Percentiles rank a stretch among this genome's conserved stretches.
phyloP scores from a whole-genome alignment of 2,113 vertebrate species.

The Electrona antarctica region DNA sequence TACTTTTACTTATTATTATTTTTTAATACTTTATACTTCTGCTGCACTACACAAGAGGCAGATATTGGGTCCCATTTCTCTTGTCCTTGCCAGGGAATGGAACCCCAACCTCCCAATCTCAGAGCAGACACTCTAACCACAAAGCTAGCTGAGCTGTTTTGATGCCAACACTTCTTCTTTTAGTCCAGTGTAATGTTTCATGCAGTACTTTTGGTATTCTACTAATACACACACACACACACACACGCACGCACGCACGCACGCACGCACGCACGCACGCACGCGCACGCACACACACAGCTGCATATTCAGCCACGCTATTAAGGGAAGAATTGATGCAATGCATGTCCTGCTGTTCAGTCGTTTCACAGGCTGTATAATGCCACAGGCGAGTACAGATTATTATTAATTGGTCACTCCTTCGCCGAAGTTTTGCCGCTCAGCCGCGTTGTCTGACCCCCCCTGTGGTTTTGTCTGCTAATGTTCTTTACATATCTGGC shows the following conservation, averaged over 20 bases:
- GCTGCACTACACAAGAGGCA: no score
- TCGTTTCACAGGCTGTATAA: slow-evolving; percentile 10
- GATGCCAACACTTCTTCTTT: background rate
- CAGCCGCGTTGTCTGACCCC: background rate
- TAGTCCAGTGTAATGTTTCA: background rate
- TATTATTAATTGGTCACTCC: background rate
- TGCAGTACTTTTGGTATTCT: no score
- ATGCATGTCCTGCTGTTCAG: background rate
- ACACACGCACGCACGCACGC: no score
- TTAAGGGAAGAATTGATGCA: background rate
- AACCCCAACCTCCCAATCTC: no score
- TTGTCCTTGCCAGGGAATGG: no score
- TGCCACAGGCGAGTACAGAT: background rate
- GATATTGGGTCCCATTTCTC: no score
- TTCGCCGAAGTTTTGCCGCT: background rate
- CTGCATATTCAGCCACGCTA: slow-evolving; percentile 19
- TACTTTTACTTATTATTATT: no score
- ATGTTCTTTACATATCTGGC: background rate
- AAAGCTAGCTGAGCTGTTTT: no score
- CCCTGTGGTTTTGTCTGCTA: background rate
- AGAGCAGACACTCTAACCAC: no score
- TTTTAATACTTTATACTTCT: no score
- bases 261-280: no score
- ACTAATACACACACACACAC: no score
- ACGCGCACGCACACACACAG: background rate